phyloP scores from a whole-genome alignment of 2,888 invertebrate species.

The Petrolisthes cinctipes region DNA sequence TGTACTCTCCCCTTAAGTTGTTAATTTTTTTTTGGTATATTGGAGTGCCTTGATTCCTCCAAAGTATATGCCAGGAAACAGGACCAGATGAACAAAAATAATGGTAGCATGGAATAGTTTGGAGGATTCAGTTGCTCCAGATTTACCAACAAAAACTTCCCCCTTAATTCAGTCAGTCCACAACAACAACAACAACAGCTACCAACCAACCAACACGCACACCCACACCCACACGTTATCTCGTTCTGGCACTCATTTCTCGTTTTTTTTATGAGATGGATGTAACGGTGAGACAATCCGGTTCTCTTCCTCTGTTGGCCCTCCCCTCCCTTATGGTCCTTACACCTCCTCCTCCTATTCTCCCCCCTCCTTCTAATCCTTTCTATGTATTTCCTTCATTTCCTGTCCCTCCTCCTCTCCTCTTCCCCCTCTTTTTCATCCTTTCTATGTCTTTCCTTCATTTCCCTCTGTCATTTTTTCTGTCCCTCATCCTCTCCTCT shows the following conservation, averaged over 20 bases:
- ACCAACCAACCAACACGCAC: background rate
- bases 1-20: too few species aligned
- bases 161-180: too few species aligned
- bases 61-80: too few species aligned
- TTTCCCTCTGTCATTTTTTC: background rate
- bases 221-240: background rate
- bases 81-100: too few species aligned
- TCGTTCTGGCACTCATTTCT: background rate
- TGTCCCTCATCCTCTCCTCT: background rate
- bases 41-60: too few species aligned
- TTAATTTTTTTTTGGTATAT: too few species aligned
- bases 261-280: background rate
- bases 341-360: too few species aligned
- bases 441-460: background rate
- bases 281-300: conserved; percentile 8
- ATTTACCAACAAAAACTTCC: too few species aligned
- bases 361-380: background rate
- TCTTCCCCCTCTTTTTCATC: background rate
- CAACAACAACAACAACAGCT: too few species aligned
- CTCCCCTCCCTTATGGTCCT: background rate
- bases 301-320: background rate
- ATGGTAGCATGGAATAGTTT: too few species aligned
- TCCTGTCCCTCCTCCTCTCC: background rate
- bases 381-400: background rate
- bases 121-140: too few species aligned